Percentiles rank a stretch among this genome's conserved stretches.
These are phyloP conservation scores for Leptopilina syphax DNA, from an alignment of 2,888 invertebrate species.

Conservation along the genomic window DNA sequence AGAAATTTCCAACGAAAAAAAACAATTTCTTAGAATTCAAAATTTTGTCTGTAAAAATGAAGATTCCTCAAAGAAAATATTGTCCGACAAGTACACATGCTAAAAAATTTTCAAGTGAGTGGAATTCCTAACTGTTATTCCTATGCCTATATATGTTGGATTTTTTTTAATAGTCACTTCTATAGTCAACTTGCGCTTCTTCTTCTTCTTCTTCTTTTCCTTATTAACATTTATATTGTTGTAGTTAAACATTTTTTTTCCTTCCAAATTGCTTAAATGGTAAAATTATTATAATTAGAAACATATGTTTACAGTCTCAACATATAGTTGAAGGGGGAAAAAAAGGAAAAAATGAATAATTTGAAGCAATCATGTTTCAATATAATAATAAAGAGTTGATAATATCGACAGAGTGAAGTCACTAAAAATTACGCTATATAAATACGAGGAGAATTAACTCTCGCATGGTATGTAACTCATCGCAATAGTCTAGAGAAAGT, in stretches of 20 bases:
- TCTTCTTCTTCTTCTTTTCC: too few relatives aligned
- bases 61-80: background rate
- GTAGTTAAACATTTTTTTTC: too few relatives aligned
- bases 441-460: conserved; percentile 16
- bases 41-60: background rate
- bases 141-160: conserved; percentile 43
- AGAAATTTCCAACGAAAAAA: too few relatives aligned
- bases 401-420: background rate
- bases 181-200: too few relatives aligned
- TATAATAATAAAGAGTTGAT: conserved; percentile 2
- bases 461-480: conserved; percentile 31
- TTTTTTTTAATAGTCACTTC: conserved; percentile 59
- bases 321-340: too few relatives aligned
- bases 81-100: conserved; percentile 36
- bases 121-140: conserved; percentile 65
- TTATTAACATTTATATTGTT: too few relatives aligned
- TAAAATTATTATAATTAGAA: too few relatives aligned
- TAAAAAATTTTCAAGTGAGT: conserved; percentile 54
- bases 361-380: background rate
- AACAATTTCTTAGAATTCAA: too few relatives aligned
- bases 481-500: conserved; percentile 29
- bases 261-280: too few relatives aligned
- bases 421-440: conserved; percentile 14
- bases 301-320: too few relatives aligned
- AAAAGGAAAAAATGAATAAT: too few relatives aligned